Conservation (phyloP, 2,113 vertebrate species). For the Todiramphus chloris region DNA sequence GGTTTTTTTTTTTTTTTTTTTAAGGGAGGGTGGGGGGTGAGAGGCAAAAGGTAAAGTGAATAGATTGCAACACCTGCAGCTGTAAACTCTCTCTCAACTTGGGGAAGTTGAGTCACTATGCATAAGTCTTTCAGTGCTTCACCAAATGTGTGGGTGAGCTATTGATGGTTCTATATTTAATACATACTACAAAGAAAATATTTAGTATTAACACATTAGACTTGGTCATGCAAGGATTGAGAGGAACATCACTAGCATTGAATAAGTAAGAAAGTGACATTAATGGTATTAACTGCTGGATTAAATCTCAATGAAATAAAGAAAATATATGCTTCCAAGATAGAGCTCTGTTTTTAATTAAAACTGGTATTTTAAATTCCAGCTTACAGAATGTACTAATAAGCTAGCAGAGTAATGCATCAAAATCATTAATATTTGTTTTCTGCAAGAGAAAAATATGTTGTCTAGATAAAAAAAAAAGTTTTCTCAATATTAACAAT, state of each 20-base stretch:
- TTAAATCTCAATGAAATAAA: not conserved
- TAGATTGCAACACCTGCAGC: not conserved
- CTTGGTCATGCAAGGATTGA: not conserved
- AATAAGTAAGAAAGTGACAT: not conserved
- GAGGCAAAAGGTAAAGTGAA: not conserved
- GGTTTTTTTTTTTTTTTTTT: not conserved
- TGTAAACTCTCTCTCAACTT: not conserved
- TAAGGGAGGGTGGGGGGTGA: not conserved
- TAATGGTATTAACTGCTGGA: not conserved
- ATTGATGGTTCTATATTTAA: not conserved
- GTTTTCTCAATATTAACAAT: not conserved
- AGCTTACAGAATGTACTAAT: not conserved
- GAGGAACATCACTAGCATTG: not conserved
- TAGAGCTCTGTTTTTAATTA: not conserved
- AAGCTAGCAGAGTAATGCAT: not conserved
- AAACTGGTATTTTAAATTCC: not conserved
- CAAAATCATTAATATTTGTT: not conserved
- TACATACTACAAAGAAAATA: not conserved
- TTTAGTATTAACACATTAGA: not conserved
- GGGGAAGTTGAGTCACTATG: not conserved
- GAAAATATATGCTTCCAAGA: not conserved
- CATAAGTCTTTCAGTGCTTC: not conserved
- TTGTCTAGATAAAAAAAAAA: not conserved
- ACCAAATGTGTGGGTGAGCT: not conserved
- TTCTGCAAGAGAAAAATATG: not conserved